Evolutionary conservation across 2,888 invertebrate species (phyloP).

Genomic region (Pyrrhosoma nymphula): DNA sequence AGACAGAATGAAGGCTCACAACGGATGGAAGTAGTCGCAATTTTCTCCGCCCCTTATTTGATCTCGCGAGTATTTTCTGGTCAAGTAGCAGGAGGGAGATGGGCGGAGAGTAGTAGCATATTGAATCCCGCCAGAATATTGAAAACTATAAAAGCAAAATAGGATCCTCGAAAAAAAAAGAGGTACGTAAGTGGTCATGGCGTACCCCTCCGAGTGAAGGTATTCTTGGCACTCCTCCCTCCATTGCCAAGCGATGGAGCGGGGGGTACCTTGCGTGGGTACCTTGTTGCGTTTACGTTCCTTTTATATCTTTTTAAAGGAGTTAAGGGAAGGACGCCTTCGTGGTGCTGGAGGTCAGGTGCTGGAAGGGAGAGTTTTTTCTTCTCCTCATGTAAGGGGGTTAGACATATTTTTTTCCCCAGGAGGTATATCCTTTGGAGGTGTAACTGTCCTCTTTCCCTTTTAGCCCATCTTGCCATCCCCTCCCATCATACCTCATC

Average conservation of each 20-base stretch:
- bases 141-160: background rate
- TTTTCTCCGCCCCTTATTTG: constrained; percentile 16
- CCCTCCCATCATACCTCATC: background rate
- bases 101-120: background rate
- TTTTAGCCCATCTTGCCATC: background rate
- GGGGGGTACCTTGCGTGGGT: background rate
- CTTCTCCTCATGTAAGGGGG: background rate
- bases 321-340: background rate
- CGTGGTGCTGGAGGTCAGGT: background rate
- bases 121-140: constrained; percentile 12
- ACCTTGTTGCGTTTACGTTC: background rate
- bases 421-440: background rate
- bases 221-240: background rate
- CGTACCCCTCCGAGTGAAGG: background rate
- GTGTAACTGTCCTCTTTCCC: background rate
- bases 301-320: background rate
- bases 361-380: background rate
- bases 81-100: background rate
- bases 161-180: background rate
- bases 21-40: background rate
- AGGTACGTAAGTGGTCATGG: background rate
- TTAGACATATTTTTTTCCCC: no score
- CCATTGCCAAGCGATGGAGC: background rate
- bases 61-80: background rate
- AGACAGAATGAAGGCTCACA: background rate